Base-by-base conservation (phyloP, 2,113 vertebrate genomes). In the Alethe diademata region DNA sequence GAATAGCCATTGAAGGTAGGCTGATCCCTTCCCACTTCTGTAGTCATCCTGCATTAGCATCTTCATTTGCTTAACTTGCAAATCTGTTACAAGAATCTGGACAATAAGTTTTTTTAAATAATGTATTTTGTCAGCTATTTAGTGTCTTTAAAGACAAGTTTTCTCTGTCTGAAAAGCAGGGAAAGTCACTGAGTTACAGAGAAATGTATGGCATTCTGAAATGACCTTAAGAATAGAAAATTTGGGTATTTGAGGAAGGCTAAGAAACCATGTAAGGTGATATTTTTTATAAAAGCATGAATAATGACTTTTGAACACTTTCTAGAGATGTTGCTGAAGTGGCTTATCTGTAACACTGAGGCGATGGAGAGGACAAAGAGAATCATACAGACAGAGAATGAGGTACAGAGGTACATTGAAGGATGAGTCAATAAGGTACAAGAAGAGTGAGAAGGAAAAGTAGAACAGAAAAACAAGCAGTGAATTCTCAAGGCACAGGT, bases 1-100 rank as follows among this genome's bases (percentile, higher is more conserved):
- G 99, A 93, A 99, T 99, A 82, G 99, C 99, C 92, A 99, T 99
- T 56, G 99, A 99, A 98, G 99, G 99, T 99, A 91, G 96, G 97
- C 50, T 31, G 24, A 25, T 56, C 38, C 60, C 81, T 54, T 75
- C 58, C 72, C 26, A 19, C 5, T 22, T 66, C 35, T 80, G 19
- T 33, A 28, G 16, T 26, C n/a, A 56, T 43, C 56, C 33, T 88
- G 43, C 50, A 13, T 43, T 75, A 35, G 24, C 79, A 36, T n/a
- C 54, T 84, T 69, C 57, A 19, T 45, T 78, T 90, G 35, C 9
- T 23, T 74, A 33, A 25, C 31, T 79, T 91, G 8, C 12, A 53
- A 51, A 11, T 65, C 40, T 85, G 19, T 64, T 51, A 43, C 26
- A 66, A 79, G 51, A 61, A 64, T 79, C 56, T 93, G 60, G 25